Conservation (phyloP, 1,140 invertebrate species). For the Polypedilum vanderplanki region DNA sequence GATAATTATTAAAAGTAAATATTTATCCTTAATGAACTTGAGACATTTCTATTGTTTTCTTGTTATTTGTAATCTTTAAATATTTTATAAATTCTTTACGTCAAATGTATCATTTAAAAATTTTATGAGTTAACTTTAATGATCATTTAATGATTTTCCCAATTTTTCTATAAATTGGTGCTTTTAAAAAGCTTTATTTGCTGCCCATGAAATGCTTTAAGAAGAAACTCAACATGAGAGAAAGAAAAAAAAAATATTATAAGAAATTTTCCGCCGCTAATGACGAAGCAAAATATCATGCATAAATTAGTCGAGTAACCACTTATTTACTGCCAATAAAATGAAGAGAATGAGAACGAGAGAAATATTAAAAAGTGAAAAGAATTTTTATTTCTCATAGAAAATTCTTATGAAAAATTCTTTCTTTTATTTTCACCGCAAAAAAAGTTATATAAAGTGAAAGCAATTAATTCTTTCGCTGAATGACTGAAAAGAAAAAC, state of each 20-base stretch:
- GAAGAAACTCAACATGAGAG: neutral
- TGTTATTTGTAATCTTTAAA: too few species aligned
- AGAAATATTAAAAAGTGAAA: neutral
- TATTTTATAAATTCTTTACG: too few species aligned
- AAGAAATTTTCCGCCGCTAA: constrained; percentile 14
- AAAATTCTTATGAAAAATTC: too few species aligned
- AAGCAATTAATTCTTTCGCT: neutral
- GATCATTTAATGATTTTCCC: too few species aligned
- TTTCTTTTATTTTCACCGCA: neutral
- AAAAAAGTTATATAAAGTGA: neutral
- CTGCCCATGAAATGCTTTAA: neutral
- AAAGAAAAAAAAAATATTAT: neutral
- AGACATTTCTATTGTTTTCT: too few species aligned
- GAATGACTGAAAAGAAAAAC: neutral
- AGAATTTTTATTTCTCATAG: neutral
- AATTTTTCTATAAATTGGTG: too few species aligned
- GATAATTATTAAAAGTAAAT: too few species aligned
- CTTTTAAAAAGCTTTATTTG: neutral
- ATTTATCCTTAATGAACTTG: too few species aligned
- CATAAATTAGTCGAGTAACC: neutral
- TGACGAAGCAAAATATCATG: neutral
- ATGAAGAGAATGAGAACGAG: too few species aligned
- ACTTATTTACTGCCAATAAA: neutral
- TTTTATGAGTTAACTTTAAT: too few species aligned
- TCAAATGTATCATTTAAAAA: too few species aligned